Base-by-base conservation (phyloP, 2,888 invertebrate genomes). In the Hyppa rectilinea region DNA sequence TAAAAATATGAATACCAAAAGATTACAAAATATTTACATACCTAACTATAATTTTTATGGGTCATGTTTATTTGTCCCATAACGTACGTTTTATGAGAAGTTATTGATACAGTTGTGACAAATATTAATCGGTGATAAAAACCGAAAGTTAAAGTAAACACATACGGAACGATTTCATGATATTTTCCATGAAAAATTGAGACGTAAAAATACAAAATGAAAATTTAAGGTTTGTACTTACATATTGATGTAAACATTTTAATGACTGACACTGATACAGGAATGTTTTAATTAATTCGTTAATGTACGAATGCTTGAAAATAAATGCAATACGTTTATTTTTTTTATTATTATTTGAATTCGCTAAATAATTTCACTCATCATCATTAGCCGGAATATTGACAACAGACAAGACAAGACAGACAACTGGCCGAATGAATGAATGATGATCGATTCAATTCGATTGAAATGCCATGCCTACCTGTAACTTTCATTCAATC, bases 161-260 rank as follows among this genome's bases (percentile, higher is more conserved):
- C 12, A 2, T n/a, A 4, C 0, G 29, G 17, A 4, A 31, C 17
- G 58, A 17, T 36, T 9, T 12, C 14, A 1, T 34, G 36, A 2
- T 47, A 47, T 10, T 34, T 76, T 17, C 1, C 6, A 45, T 38
- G 20, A 31, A 55, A 60, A 43, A 17, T 12, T 10, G 1, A 9
- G 9, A 14, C 10, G 20, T 31, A 34, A 36, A 66, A 80, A 66
- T 36, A 36, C 34, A 63, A 49, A n/a, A n/a, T n/a, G n/a, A n/a
- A 55, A 47, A 63, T 34, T n/a, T 10, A 45, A 61, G 20, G 9
- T 53, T 38, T 40, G 17, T 68, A 85, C 86, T 84, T 64, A 85
- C 85, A 68, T 75, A 70, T 63, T 72, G 73, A 70, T 38, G 73
- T 58, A 34, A 85, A 59, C 85, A 85, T 85, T 64, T 71, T 82